These are phyloP conservation scores for Palythoa heliodiscus DNA, from an alignment of 92 coral and sea anemone genomes.

Conservation along the genomic window DNA sequence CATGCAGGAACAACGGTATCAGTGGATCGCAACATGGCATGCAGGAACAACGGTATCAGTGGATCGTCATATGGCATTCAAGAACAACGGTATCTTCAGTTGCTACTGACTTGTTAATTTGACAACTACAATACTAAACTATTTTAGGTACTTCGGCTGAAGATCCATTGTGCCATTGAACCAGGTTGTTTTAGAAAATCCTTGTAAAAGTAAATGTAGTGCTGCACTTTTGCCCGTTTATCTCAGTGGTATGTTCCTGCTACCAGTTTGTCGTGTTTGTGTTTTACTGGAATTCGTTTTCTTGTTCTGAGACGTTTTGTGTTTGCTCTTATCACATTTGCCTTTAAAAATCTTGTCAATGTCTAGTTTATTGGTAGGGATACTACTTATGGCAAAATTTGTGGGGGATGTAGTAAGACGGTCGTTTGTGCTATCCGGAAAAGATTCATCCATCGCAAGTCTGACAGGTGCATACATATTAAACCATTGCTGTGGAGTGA, in stretches of 20 bases:
- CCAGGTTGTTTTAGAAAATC: not conserved
- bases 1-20: no score
- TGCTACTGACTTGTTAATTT: no score
- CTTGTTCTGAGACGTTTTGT: constrained; percentile 73
- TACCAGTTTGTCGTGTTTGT: constrained; percentile 2
- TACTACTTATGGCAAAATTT: constrained; percentile 35
- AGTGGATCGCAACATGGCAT: no score
- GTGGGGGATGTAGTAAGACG: not conserved
- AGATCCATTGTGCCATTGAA: not conserved
- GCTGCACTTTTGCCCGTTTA: not conserved
- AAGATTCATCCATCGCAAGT: constrained; percentile 72
- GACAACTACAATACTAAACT: not conserved
- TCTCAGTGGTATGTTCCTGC: constrained; percentile 31
- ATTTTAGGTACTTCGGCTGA: not conserved
- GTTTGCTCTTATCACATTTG: constrained; percentile 72
- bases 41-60: no score
- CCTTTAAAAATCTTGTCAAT: constrained; percentile 88
- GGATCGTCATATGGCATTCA: no score
- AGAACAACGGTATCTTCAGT: no score
- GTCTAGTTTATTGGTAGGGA: constrained; percentile 78
- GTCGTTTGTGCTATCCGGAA: constrained; percentile 36
- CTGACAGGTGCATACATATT: constrained; percentile 93
- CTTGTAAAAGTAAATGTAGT: not conserved
- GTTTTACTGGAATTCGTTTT: constrained; percentile 51
- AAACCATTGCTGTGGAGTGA: constrained; percentile 88